Conservation (phyloP, 2,113 vertebrate species). For the Triplophysa siluroides region DNA sequence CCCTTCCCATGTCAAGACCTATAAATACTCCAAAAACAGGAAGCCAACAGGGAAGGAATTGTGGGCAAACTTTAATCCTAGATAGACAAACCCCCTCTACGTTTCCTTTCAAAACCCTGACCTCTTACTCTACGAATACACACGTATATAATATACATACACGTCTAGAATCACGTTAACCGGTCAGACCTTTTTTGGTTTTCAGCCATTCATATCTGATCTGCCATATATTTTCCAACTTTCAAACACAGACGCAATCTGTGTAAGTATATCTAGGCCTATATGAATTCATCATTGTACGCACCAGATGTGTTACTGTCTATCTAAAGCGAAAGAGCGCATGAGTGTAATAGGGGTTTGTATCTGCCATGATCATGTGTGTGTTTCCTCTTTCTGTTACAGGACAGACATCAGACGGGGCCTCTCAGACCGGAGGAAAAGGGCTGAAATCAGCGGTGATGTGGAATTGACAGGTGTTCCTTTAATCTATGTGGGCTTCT, state of each 20-base stretch:
- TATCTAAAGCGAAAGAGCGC: not conserved
- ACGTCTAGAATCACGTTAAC: not conserved
- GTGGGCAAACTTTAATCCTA: slow-evolving; percentile 48
- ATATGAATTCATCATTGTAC: too few species aligned
- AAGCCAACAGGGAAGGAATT: slow-evolving; percentile 48
- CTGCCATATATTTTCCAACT: too few species aligned
- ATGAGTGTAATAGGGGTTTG: slow-evolving; percentile 1
- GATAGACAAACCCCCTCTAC: slow-evolving; percentile 33
- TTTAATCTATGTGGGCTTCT: slow-evolving; percentile 58
- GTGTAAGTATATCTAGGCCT: not conserved
- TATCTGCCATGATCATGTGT: slow-evolving; percentile 22
- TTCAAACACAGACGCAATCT: not conserved
- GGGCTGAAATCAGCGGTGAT: slow-evolving; percentile 60
- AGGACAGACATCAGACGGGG: slow-evolving; percentile 28
- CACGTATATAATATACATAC: not conserved
- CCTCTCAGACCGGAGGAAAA: slow-evolving; percentile 36
- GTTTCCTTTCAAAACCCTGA: not conserved
- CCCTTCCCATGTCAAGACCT: slow-evolving; percentile 63
- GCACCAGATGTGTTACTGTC: not conserved
- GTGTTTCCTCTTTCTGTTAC: slow-evolving; percentile 26
- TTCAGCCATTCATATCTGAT: not conserved
- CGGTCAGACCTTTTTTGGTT: not conserved
- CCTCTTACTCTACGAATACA: not conserved
- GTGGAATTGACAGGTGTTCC: slow-evolving; percentile 70
- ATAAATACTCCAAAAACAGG: slow-evolving; percentile 66